phyloP scores from a whole-genome alignment of 2,797 vertebrate species.

The Propithecus deckenii region DNA sequence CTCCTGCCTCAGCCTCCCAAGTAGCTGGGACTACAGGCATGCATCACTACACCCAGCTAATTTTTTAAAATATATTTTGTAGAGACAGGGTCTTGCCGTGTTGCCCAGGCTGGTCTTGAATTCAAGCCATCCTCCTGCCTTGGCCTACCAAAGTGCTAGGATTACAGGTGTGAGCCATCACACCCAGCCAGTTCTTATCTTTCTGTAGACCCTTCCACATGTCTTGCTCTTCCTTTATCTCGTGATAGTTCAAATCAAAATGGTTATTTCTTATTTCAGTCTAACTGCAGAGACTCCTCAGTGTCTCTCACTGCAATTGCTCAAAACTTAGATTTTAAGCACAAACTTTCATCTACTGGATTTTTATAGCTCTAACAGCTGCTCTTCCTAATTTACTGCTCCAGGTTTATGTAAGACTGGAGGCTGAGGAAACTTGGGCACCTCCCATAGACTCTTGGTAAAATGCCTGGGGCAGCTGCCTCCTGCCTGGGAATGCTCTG shows the following conservation, averaged over 20 bases:
- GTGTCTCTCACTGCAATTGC: background rate
- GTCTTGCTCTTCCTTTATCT: fast-evolving
- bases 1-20: background rate
- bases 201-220: too few relatives aligned
- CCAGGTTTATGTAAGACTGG: background rate
- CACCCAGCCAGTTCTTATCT: too few relatives aligned
- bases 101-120: too few relatives aligned
- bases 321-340: background rate
- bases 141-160: too few relatives aligned
- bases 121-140: too few relatives aligned
- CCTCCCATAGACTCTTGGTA: background rate
- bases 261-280: background rate
- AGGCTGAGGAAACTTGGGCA: background rate
- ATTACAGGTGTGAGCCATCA: too few relatives aligned
- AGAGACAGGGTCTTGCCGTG: too few relatives aligned
- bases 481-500: background rate
- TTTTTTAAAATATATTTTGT: background rate
- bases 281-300: background rate
- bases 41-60: fast-evolving
- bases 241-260: background rate
- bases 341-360: background rate
- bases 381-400: background rate
- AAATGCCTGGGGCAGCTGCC: background rate
- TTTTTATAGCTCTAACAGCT: background rate
- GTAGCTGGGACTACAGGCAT: background rate